Conservation (phyloP, 2,888 invertebrate genomes). For the Spodoptera exigua region DNA sequence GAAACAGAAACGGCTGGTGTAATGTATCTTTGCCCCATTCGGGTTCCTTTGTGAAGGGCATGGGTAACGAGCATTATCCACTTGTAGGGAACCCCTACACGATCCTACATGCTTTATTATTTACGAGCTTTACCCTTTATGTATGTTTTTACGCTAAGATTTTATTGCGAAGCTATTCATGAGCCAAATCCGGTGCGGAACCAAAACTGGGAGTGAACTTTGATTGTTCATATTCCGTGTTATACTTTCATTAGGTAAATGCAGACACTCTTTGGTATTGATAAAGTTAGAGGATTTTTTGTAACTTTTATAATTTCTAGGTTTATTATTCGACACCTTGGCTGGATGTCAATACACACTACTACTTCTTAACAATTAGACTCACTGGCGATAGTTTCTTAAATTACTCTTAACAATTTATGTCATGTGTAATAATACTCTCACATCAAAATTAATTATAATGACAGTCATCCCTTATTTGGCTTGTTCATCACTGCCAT, state of each 20-base stretch:
- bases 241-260: constrained; percentile 33
- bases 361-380: no score
- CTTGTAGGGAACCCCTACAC: constrained; percentile 75
- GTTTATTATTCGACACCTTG: no score
- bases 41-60: constrained; percentile 83
- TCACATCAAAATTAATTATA: constrained; percentile 12
- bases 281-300: constrained; percentile 4
- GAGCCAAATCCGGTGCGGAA: constrained; percentile 78
- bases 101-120: constrained; percentile 86
- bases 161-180: constrained; percentile 87
- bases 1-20: constrained; percentile 80
- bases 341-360: no score
- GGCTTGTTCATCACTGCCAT: constrained; percentile 25
- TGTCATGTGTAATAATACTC: no score
- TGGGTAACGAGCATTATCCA: constrained; percentile 85
- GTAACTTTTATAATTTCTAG: no score
- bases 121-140: constrained; percentile 86
- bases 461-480: constrained; percentile 20
- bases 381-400: no score
- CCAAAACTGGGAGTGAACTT: constrained; percentile 64
- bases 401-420: no score
- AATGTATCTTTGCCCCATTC: constrained; percentile 85
- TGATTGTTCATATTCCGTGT: constrained; percentile 43
- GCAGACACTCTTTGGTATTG: constrained; percentile 7
- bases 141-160: constrained; percentile 88